Evolutionary conservation across 1,140 invertebrate species (phyloP).

Genomic region (Eriocheir sinensis): DNA sequence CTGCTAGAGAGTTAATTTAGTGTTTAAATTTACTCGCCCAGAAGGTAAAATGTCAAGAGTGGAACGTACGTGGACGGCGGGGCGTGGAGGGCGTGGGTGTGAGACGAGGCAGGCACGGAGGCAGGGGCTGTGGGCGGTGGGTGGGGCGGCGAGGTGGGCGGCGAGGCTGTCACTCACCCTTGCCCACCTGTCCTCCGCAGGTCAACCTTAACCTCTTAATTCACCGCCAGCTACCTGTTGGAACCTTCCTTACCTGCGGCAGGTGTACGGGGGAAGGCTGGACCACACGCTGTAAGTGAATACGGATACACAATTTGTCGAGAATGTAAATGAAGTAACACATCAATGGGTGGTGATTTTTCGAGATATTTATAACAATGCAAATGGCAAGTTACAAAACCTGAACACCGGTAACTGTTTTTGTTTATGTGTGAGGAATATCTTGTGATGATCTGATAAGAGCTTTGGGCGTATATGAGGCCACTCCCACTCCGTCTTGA

Average conservation of each 20-base stretch:
- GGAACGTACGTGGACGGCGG: neutral
- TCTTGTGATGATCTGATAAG: too few species aligned
- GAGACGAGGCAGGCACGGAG: neutral
- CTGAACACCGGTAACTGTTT: too few species aligned
- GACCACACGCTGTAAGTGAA: neutral
- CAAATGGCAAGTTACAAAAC: too few species aligned
- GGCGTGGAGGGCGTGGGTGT: neutral
- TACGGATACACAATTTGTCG: too few species aligned
- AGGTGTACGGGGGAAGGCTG: neutral
- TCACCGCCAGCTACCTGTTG: neutral
- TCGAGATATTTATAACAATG: too few species aligned
- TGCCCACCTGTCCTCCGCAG: neutral
- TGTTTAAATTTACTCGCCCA: neutral
- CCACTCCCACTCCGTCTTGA: too few species aligned
- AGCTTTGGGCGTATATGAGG: too few species aligned
- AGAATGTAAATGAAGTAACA: too few species aligned
- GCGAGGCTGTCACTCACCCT: constrained; percentile 19
- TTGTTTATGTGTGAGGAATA: too few species aligned
- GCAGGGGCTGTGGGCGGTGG: neutral
- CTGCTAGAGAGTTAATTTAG: neutral
- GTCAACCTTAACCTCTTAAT: constrained; percentile 12
- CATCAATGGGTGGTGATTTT: too few species aligned
- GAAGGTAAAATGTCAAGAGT: neutral
- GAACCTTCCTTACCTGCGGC: neutral
- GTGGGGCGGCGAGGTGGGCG: neutral